A percentile compares a stretch with the other conserved stretches of the same genome.
These are phyloP conservation scores for Ia io DNA, from an alignment of 2,113 vertebrate genomes.

Conservation along the genomic window DNA sequence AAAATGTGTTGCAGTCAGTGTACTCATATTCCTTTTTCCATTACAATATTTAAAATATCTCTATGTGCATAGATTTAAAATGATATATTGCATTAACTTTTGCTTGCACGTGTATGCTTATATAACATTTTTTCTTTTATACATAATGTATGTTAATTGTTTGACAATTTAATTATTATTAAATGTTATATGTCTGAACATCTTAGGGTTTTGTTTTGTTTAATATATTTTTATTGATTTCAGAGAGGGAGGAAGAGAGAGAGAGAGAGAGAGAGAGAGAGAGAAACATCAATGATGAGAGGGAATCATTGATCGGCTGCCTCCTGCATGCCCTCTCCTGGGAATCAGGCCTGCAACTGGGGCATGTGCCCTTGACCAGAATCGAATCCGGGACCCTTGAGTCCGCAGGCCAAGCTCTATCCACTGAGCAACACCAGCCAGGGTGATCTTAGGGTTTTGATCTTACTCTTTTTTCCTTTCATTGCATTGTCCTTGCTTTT, in stretches of 20 bases:
- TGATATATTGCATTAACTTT: background rate
- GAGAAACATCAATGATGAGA: no score
- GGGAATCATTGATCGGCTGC: no score
- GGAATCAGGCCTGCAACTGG: no score
- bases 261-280: no score
- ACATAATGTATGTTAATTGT: background rate
- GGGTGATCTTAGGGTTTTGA: background rate
- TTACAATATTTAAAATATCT: background rate
- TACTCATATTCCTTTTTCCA: background rate
- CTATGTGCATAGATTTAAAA: background rate
- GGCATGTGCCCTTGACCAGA: no score
- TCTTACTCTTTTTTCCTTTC: background rate
- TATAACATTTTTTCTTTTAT: conserved; percentile 16
- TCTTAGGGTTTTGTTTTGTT: background rate
- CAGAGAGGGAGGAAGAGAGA: no score
- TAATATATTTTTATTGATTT: no score
- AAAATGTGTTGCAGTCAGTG: background rate
- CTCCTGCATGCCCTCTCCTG: no score
- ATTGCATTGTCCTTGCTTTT: conserved; percentile 27
- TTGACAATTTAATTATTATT: background rate
- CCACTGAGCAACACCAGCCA: no score
- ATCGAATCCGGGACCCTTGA: no score
- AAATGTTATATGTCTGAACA: background rate
- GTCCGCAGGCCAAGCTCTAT: no score
- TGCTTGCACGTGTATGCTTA: background rate